A percentile compares a stretch with the other conserved stretches of the same genome.
phyloP scores from a whole-genome alignment of 2,113 vertebrate genomes.

The Henicopernis longicauda region DNA sequence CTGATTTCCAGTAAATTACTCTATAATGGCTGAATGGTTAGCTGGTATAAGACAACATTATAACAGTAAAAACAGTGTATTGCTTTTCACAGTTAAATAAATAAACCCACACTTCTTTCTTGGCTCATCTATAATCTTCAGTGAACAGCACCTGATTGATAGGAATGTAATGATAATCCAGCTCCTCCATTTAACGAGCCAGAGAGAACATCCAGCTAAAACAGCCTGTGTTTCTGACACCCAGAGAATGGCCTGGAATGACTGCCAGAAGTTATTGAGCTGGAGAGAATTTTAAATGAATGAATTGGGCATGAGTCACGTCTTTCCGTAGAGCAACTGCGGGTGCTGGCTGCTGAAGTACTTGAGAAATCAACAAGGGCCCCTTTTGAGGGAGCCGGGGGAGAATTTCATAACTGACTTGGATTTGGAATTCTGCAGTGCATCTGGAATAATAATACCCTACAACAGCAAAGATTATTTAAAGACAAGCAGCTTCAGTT shows the following conservation, averaged over 20 bases:
- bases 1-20: neutral
- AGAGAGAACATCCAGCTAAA: conserved; percentile 6
- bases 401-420: conserved; percentile 11
- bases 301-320: neutral
- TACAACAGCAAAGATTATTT: neutral
- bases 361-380: conserved; percentile 28
- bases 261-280: conserved; percentile 33
- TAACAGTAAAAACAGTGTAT: neutral
- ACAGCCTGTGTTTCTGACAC: neutral
- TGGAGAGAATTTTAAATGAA: conserved; percentile 43
- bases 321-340: conserved; percentile 28
- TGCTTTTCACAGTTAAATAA: neutral
- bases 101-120: neutral
- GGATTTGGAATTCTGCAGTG: neutral
- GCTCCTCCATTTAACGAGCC: neutral
- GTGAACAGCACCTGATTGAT: neutral
- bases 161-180: neutral
- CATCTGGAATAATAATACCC: neutral
- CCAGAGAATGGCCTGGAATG: neutral
- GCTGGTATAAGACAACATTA: neutral
- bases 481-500: neutral
- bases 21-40: neutral
- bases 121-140: neutral
- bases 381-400: neutral
- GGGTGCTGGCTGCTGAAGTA: neutral